Evolutionary conservation across 2,888 invertebrate species (phyloP), one percentile per base, ranked within the genome.

Genomic region (Apamea anceps): DNA sequence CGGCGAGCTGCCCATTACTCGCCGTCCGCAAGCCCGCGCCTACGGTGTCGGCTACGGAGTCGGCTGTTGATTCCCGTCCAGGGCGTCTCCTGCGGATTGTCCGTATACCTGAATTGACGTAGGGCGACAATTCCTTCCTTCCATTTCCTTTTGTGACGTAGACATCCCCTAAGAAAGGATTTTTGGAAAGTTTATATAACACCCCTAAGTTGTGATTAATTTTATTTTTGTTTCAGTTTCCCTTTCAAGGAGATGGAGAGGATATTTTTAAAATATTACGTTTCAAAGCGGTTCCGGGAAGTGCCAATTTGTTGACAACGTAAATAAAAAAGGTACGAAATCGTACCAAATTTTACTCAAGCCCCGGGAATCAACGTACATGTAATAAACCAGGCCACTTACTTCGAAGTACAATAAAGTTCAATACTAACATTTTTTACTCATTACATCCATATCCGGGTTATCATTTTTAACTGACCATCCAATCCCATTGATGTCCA

Each of bases 401-500:
- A 57, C 18, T 12, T n/a, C 32, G 15, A 54, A 71, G 32, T 37
- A 60, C n/a, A 60, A 18, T 3, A n/a, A n/a, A 60, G 32, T 25
- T 48, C 12, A 66, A n/a, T 66, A 25, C 0, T 66, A 32, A 15
- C 13, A 62, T 65, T 37, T 75, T 60, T 45, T 8, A 67, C 32
- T 85, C 57, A 67, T 71, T 73, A 73, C 37, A 12, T 12, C 0
- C n/a, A 80, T 81, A 65, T 70, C 65, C 67, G 70, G 45, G 62
- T 60, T 62, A 71, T 72, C 65, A 68, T 75, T 85, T 84, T 81
- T 80, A 79, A 63, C 66, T 32, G 15, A 54, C 25, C 21, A 79
- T 67, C 45, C 84, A 81, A 90, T 87, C 82, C 76, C 75, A 82
- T 83, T 86, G 77, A 84, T 80, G 81, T 83, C 76, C 75, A 72